phyloP scores from a whole-genome alignment of 2,888 invertebrate genomes.

The Caenorhabditis becei region DNA sequence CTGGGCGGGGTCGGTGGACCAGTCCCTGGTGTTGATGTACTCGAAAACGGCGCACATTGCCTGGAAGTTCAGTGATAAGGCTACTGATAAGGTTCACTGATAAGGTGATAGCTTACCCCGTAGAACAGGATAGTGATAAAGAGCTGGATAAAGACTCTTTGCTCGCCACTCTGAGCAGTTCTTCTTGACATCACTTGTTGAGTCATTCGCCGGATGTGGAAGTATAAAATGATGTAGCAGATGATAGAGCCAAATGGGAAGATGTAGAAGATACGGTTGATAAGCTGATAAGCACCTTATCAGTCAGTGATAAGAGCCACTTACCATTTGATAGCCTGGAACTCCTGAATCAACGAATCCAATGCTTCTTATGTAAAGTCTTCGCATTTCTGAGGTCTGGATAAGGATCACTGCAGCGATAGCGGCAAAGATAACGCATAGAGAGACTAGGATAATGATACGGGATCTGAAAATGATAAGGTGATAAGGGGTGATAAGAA shows the following conservation, averaged over 20 bases:
- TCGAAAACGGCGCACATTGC: conserved; percentile 17
- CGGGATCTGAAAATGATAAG: conserved; percentile 9
- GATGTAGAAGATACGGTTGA: conserved; percentile 37
- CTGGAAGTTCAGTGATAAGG: background rate
- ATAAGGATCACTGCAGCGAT: conserved; percentile 20
- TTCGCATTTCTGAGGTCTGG: conserved; percentile 9
- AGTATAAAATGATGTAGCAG: conserved; percentile 21
- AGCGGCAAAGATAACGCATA: conserved; percentile 2
- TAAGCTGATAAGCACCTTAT: conserved; percentile 9
- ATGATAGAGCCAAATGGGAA: conserved; percentile 31
- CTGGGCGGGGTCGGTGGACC: background rate
- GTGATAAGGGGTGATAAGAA: background rate
- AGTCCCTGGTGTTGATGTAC: background rate
- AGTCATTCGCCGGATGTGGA: conserved; percentile 10
- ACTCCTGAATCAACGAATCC: conserved; percentile 15
- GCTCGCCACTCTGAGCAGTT: conserved; percentile 21
- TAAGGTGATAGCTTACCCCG: conserved; percentile 2
- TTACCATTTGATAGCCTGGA: conserved; percentile 25
- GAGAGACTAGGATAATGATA: conserved; percentile 1
- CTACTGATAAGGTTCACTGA: too few species aligned
- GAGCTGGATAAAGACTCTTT: conserved; percentile 13
- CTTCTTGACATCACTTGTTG: conserved; percentile 10
- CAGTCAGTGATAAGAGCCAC: background rate
- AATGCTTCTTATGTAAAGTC: conserved; percentile 4
- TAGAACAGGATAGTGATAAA: conserved; percentile 29